Evolutionary conservation across 2,797 vertebrate species (phyloP).

Genomic region (Eospalax fontanierii): DNA sequence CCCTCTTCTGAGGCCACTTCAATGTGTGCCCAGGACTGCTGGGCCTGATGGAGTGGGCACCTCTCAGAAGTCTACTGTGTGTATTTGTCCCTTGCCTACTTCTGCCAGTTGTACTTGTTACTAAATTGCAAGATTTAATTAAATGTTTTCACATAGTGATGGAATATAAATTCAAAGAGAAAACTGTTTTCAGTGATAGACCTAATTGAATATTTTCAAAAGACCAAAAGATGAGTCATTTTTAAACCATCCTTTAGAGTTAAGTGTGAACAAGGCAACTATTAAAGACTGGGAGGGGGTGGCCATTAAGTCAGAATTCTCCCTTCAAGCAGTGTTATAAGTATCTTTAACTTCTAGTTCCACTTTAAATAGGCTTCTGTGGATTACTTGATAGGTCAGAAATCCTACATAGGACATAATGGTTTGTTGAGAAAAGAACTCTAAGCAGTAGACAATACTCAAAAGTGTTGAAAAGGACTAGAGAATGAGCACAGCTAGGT

Average conservation of each 20-base stretch:
- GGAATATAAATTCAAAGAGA: constrained; percentile 59
- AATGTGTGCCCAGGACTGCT: rapidly evolving
- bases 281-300: neutral
- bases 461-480: constrained; percentile 17
- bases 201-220: constrained; percentile 50
- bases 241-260: neutral
- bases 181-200: constrained; percentile 14
- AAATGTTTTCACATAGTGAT: constrained; percentile 18
- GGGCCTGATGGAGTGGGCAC: neutral
- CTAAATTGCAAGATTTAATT: constrained; percentile 31
- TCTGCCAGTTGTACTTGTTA: neutral
- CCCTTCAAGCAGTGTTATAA: neutral
- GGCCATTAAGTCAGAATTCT: constrained; percentile 31
- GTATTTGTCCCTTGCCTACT: neutral
- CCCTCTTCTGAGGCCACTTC: rapidly evolving
- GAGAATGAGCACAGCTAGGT: neutral
- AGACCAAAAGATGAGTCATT: constrained; percentile 30
- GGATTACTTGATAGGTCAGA: neutral
- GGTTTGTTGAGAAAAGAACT: neutral
- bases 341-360: neutral
- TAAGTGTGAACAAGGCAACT: neutral
- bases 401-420: neutral
- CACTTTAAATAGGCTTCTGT: neutral
- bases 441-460: neutral
- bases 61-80: neutral